These are phyloP conservation scores for Notechis scutatus DNA, from an alignment of 2,113 vertebrate genomes.

Conservation along the genomic window DNA sequence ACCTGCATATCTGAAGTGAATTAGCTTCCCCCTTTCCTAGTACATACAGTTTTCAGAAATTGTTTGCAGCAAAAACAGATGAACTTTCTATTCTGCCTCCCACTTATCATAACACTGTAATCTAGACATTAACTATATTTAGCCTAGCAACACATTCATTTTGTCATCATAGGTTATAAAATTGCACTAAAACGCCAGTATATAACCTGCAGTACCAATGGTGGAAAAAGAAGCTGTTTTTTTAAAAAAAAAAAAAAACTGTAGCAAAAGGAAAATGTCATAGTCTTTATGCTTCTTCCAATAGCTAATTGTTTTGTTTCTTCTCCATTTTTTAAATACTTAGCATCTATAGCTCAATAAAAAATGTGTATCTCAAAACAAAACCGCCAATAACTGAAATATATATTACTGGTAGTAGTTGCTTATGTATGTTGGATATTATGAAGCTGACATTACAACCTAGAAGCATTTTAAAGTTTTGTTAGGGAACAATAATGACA, in stretches of 20 bases:
- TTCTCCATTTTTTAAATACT: neutral
- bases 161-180: neutral
- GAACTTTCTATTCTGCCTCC: neutral
- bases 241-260: neutral
- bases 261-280: neutral
- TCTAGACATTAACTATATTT: neutral
- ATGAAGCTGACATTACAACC: neutral
- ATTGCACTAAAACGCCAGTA: neutral
- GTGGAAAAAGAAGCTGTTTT: neutral
- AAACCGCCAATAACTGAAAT: neutral
- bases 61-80: neutral
- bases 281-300: neutral
- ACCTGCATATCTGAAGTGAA: neutral
- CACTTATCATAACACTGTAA: neutral
- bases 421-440: no score
- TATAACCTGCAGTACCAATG: neutral
- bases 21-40: neutral
- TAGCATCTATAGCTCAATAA: neutral
- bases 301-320: neutral
- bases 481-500: neutral
- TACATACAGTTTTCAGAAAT: neutral
- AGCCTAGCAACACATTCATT: neutral
- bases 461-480: neutral
- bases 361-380: neutral
- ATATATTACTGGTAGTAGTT: neutral